These are phyloP conservation scores for Pelochelys cantorii DNA, from an alignment of 2,797 vertebrate species.

Conservation along the genomic window DNA sequence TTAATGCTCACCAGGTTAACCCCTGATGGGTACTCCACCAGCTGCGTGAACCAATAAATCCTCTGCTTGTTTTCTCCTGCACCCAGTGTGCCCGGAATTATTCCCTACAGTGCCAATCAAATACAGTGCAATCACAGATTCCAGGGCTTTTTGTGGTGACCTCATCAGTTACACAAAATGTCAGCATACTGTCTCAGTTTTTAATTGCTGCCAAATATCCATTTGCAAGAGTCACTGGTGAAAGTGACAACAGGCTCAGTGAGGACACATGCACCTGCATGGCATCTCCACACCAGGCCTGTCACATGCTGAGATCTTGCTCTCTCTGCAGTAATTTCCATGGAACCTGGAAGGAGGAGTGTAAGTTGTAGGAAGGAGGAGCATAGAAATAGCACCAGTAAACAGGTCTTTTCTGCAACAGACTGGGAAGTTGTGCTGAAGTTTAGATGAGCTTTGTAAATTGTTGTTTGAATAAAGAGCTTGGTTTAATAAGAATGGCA, in stretches of 20 bases:
- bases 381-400: not conserved
- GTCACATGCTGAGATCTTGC: fast-evolving
- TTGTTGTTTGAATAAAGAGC: not conserved
- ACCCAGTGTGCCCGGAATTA: too few relatives aligned
- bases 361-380: too few relatives aligned
- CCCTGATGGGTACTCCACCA: too few relatives aligned
- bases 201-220: fast-evolving
- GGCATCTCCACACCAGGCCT: not conserved
- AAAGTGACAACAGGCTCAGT: fast-evolving
- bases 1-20: too few relatives aligned
- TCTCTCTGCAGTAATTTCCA: fast-evolving
- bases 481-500: not conserved
- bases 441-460: not conserved
- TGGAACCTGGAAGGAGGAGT: fast-evolving
- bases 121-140: fast-evolving
- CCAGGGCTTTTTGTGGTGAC: fast-evolving
- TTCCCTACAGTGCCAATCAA: not conserved
- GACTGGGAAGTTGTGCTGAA: not conserved
- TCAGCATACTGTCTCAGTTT: fast-evolving
- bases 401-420: not conserved
- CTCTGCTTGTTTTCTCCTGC: too few relatives aligned
- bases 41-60: too few relatives aligned
- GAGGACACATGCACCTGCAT: fast-evolving
- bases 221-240: not conserved
- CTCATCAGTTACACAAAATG: not conserved